A percentile compares a stretch with the other conserved stretches of the same genome.
Evolutionary conservation across 2,113 vertebrate genomes (phyloP).

Genomic region (Mastomys coucha): DNA sequence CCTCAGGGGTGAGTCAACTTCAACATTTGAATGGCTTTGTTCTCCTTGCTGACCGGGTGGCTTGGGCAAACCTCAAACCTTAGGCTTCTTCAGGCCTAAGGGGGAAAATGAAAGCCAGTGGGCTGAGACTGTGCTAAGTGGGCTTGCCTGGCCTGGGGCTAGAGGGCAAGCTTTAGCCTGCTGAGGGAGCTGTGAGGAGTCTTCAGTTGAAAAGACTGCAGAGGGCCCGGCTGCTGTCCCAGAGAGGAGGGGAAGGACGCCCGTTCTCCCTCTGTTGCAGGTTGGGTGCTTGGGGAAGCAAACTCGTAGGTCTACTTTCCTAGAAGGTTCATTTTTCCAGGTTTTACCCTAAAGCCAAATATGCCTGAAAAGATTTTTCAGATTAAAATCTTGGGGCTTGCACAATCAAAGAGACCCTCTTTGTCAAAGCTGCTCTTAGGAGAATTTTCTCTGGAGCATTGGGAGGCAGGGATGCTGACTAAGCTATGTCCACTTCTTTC

Average conservation of each 20-base stretch:
- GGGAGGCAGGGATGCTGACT: background rate
- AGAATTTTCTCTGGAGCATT: background rate
- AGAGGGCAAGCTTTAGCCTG: background rate
- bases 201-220: background rate
- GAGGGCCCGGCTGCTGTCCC: background rate
- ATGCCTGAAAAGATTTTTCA: background rate
- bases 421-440: background rate
- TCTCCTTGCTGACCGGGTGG: background rate
- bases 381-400: background rate
- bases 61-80: background rate
- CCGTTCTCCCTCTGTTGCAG: background rate
- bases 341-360: constrained; percentile 21
- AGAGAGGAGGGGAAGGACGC: background rate
- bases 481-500: background rate
- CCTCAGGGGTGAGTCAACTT: background rate
- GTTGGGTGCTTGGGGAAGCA: background rate
- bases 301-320: background rate
- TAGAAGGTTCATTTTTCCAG: constrained; percentile 6
- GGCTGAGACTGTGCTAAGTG: background rate
- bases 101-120: background rate
- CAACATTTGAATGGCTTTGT: fast-evolving
- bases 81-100: background rate
- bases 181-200: background rate
- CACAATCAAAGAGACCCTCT: background rate
- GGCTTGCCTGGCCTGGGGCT: background rate